Conservation (phyloP, 2,888 invertebrate genomes). For the Sicus ferrugineus region DNA sequence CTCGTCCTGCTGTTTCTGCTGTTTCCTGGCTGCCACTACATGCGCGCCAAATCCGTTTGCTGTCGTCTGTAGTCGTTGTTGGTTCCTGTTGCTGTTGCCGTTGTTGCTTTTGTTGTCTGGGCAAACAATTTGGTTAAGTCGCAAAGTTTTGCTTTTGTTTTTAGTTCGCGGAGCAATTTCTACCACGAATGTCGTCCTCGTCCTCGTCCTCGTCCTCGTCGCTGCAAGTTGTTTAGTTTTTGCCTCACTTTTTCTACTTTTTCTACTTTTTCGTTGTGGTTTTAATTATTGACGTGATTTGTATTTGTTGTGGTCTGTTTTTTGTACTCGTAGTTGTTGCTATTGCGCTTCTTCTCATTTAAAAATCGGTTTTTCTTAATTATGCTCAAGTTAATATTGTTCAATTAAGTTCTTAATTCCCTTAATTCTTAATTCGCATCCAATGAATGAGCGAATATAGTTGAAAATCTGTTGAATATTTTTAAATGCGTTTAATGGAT, state of each 20-base stretch:
- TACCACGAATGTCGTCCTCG: conserved; percentile 3
- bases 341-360: background rate
- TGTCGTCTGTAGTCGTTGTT: background rate
- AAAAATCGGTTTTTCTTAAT: background rate
- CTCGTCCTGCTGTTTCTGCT: background rate
- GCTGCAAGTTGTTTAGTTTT: conserved; percentile 12
- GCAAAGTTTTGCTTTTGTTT: conserved; percentile 26
- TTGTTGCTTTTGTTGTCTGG: conserved; percentile 14
- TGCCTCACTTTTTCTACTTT: conserved; percentile 10
- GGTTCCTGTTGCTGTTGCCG: background rate
- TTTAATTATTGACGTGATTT: conserved; percentile 25
- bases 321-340: background rate
- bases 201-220: too few relatives aligned
- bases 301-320: background rate
- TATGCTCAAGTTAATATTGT: too few relatives aligned
- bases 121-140: conserved; percentile 27
- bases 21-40: background rate
- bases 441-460: too few relatives aligned
- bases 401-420: too few relatives aligned
- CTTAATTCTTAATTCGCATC: too few relatives aligned
- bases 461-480: too few relatives aligned
- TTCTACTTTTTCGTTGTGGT: conserved; percentile 3
- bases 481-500: too few relatives aligned
- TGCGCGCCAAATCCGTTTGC: too few relatives aligned
- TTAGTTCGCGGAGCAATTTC: conserved; percentile 23